A percentile compares a stretch with the other conserved stretches of the same genome.
These are phyloP conservation scores for Pelvicachromis taeniatus DNA, from an alignment of 2,113 vertebrate species.

Conservation along the genomic window DNA sequence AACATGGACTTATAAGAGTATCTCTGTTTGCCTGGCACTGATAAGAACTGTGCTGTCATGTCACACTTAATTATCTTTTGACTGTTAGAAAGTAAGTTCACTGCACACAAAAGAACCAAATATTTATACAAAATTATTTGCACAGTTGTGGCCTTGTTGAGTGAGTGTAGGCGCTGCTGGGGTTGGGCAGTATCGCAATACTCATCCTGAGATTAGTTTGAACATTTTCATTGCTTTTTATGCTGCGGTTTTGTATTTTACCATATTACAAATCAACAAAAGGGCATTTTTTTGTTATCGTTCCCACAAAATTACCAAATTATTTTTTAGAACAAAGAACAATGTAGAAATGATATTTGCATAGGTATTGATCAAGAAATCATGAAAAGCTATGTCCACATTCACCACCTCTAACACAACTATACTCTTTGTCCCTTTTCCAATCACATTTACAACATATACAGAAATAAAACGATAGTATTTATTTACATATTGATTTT, in stretches of 20 bases:
- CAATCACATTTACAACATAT: not conserved
- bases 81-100: slow-evolving; percentile 1
- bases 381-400: not conserved
- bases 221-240: not conserved
- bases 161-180: not conserved
- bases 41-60: slow-evolving; percentile 17
- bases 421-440: not conserved
- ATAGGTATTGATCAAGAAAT: not conserved
- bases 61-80: not conserved
- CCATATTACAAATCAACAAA: not conserved
- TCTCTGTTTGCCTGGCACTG: not conserved
- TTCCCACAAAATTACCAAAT: not conserved
- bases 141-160: not conserved
- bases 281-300: not conserved
- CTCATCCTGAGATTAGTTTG: not conserved
- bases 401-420: rapidly evolving
- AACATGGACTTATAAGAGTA: slow-evolving; percentile 24
- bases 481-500: not conserved
- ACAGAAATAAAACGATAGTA: not conserved
- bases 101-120: not conserved
- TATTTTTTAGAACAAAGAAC: not conserved
- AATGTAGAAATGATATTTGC: not conserved
- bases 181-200: not conserved
- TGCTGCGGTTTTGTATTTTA: not conserved
- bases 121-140: slow-evolving; percentile 1